Evolutionary conservation across 2,797 vertebrate species (phyloP).

Genomic region (Sitta carolinensis): DNA sequence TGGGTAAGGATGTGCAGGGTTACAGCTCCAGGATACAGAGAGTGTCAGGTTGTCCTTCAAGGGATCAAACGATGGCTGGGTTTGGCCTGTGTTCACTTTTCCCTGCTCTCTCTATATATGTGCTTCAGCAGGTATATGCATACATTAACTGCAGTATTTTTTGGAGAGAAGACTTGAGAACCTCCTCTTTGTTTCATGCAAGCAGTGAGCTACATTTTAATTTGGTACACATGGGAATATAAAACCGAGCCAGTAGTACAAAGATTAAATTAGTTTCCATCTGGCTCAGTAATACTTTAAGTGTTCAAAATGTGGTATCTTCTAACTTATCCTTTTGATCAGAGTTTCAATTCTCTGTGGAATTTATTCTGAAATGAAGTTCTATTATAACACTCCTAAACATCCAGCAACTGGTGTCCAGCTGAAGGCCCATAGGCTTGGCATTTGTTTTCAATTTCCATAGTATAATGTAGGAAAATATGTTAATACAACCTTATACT

Average conservation of each 20-base stretch:
- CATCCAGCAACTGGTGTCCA: neutral
- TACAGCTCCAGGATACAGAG: neutral
- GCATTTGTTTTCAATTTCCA: neutral
- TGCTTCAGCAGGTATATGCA: neutral
- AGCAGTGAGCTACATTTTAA: slow-evolving; percentile 1
- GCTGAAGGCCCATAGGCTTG: neutral
- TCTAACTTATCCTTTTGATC: neutral
- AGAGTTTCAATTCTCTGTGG: neutral
- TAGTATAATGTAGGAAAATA: neutral
- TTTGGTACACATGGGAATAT: neutral
- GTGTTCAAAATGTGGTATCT: neutral
- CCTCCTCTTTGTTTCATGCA: neutral
- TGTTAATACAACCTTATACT: neutral
- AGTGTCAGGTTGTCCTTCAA: neutral
- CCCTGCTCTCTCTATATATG: neutral
- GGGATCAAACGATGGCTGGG: neutral
- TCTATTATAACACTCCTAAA: neutral
- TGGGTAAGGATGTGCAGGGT: neutral
- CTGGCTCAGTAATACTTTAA: slow-evolving; percentile 31
- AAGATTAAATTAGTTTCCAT: slow-evolving; percentile 59
- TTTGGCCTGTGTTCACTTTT: neutral
- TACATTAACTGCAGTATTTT: neutral
- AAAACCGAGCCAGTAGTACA: slow-evolving; percentile 27
- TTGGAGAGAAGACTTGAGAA: neutral
- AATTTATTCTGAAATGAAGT: neutral